Conservation (phyloP, 2,888 invertebrate genomes). For the Punctoribates punctum region DNA sequence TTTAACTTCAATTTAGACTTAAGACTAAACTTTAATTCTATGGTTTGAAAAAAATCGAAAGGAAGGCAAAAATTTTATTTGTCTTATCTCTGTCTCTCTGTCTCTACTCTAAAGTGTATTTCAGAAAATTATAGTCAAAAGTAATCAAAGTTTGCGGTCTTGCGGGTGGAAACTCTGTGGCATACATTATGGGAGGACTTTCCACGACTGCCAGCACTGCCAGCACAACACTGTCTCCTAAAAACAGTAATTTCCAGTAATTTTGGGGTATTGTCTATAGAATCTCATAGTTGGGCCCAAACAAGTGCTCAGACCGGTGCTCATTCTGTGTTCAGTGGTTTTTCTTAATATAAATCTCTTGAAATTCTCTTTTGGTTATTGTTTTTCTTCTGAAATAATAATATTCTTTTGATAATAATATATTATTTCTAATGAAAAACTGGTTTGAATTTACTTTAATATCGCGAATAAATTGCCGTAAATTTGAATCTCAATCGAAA, state of each 20-base stretch:
- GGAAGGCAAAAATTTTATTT: slow-evolving; percentile 20
- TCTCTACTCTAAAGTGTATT: slow-evolving; percentile 23
- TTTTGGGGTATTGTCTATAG: slow-evolving; percentile 27
- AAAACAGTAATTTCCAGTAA: slow-evolving; percentile 33
- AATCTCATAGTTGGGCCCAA: not conserved
- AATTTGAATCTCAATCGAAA: not conserved
- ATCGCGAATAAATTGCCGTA: not conserved
- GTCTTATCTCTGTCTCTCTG: no score
- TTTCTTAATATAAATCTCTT: slow-evolving; percentile 17
- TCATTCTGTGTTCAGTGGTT: not conserved
- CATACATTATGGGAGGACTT: slow-evolving; percentile 30
- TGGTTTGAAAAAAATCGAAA: not conserved
- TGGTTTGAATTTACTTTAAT: slow-evolving; percentile 6
- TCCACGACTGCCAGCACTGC: no score
- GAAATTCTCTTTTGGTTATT: slow-evolving; percentile 1
- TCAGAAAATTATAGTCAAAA: slow-evolving; percentile 15
- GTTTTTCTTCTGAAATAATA: slow-evolving; percentile 21
- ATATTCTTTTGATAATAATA: slow-evolving; percentile 18
- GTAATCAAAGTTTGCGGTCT: not conserved
- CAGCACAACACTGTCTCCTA: slow-evolving; percentile 4
- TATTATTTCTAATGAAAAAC: not conserved
- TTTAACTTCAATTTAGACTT: not conserved
- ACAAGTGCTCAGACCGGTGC: not conserved
- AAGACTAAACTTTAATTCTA: slow-evolving; percentile 12
- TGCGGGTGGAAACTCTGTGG: slow-evolving; percentile 7